These are phyloP conservation scores for Hemiscyllium ocellatum DNA, from an alignment of 2,113 vertebrate species.

Conservation along the genomic window DNA sequence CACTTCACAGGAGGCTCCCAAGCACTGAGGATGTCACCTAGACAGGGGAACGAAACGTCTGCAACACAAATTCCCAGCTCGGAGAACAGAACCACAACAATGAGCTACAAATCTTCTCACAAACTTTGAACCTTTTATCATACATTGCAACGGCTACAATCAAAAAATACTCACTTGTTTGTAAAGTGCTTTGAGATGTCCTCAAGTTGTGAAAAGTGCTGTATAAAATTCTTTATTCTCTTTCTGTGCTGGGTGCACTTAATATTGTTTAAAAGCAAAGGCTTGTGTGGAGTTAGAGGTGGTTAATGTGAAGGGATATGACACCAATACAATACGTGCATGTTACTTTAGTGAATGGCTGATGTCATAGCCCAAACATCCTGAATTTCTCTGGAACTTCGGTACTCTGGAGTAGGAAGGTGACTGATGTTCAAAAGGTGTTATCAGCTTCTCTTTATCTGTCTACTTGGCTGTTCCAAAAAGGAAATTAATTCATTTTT, in stretches of 20 bases:
- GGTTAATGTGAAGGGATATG: neutral
- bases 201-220: neutral
- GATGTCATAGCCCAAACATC: neutral
- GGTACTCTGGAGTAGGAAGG: neutral
- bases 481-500: neutral
- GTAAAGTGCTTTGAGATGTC: neutral
- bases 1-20: too few relatives aligned
- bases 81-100: too few relatives aligned
- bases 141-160: neutral
- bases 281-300: too few relatives aligned
- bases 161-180: neutral
- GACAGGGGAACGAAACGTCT: too few relatives aligned
- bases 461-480: neutral
- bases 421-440: neutral
- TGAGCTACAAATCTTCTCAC: too few relatives aligned
- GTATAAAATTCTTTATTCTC: neutral
- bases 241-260: neutral
- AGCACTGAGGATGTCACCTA: too few relatives aligned
- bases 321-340: neutral
- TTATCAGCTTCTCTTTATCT: neutral
- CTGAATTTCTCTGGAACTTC: neutral
- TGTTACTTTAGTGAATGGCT: neutral
- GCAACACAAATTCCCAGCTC: too few relatives aligned
- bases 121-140: neutral
- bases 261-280: neutral